These are phyloP conservation scores for Panagrolaimus sp. DNA, from an alignment of 1,140 invertebrate species.

Conservation along the genomic window DNA sequence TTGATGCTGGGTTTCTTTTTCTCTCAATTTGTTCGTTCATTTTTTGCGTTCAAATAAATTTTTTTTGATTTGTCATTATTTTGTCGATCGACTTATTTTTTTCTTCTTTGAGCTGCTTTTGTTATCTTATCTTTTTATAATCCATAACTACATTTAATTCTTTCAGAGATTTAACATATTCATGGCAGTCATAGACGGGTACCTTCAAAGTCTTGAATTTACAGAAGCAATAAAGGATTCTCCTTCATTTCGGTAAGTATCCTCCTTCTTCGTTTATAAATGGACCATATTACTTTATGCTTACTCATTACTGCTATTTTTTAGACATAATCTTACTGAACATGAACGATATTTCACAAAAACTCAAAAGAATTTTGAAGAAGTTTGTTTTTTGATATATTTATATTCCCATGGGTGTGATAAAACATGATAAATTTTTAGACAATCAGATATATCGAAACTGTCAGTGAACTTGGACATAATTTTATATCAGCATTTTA, in stretches of 20 bases:
- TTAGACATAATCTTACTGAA: constrained; percentile 4
- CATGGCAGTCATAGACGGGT: too few relatives aligned
- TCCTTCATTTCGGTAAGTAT: constrained; percentile 31
- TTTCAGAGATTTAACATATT: too few relatives aligned
- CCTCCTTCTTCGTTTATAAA: too few relatives aligned
- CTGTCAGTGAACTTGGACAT: constrained; percentile 34
- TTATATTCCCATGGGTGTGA: background rate
- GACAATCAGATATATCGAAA: constrained; percentile 27
- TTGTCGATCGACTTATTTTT: too few relatives aligned
- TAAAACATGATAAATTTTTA: constrained; percentile 15
- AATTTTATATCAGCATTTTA: constrained; percentile 38
- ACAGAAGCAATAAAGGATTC: constrained; percentile 36
- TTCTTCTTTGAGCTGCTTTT: too few relatives aligned
- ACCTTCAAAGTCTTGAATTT: constrained; percentile 20
- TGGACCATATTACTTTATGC: too few relatives aligned
- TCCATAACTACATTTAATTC: too few relatives aligned
- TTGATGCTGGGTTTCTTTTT: too few relatives aligned
- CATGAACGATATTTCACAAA: constrained; percentile 37
- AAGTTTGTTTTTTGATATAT: constrained; percentile 23
- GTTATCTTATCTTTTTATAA: too few relatives aligned
- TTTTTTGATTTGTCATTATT: too few relatives aligned
- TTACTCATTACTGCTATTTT: background rate
- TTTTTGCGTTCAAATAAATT: too few relatives aligned
- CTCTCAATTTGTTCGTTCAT: too few relatives aligned
- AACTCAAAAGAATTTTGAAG: constrained; percentile 41